Evolutionary conservation across 2,888 invertebrate species (phyloP), one percentile per base, ranked within the genome.

Genomic region (Tenthredo livida): DNA sequence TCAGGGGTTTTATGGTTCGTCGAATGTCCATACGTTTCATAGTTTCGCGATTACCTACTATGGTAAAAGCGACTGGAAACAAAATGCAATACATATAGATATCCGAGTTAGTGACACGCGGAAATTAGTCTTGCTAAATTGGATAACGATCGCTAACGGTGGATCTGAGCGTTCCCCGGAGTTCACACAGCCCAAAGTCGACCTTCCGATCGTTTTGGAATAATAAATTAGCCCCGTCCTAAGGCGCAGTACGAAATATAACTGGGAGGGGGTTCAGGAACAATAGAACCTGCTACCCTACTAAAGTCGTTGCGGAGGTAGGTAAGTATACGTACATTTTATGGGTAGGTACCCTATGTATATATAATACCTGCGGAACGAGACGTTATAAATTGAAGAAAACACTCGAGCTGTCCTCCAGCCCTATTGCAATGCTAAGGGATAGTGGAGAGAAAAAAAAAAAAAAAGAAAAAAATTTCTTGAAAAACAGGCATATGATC

Each of bases 121-220:
- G 25, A 33, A 54, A 77, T 77, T 17, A 77, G 77, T 77, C 25
- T 50, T 54, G 33, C 29, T 54, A n/a, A 77, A 77, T 77, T 33
- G 50, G 54, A 77, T 33, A n/a, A 77, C 77, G 77, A 54, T 54
- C 33, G n/a, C n/a, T 77, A 77, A 77, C 77, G 77, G 77, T 77
- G 29, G n/a, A 29, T 15, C 15, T 33, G 29, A 67, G 7, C 15
- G 29, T 33, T 33, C 1, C 6, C 7, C 67, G 6, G 3, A 25
- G 67, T 77, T 54, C 50, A 29, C 33, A 77, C 29, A 25, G 77
- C n/a, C 33, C 50, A n/a, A 29, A 54, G 4, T 77, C 29, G 17
- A 29, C 73, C 73, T 73, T 6, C 43, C 43, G 5, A 29, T 40
- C 77, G 21, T 50, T 80, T 40, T 5, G 21, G 12, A n/a, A 12